phyloP scores from a whole-genome alignment of 2,797 vertebrate genomes.

The Champsocephalus gunnari region DNA sequence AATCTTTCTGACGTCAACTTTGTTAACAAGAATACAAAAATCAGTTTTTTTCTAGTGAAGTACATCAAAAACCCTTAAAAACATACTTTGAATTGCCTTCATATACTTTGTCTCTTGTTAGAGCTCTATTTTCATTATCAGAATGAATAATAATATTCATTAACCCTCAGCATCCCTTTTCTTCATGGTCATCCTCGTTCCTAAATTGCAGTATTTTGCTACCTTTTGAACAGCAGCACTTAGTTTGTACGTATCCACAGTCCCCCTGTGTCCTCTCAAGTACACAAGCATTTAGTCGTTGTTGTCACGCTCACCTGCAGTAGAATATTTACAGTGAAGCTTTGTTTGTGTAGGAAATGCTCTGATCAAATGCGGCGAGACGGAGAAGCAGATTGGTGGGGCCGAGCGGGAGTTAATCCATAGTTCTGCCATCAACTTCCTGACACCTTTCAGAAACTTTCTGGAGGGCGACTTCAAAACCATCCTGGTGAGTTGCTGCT shows the following conservation, averaged over 20 bases:
- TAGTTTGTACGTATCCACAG: not conserved
- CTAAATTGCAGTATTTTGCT: not conserved
- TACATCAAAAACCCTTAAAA: too few species aligned
- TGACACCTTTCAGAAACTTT: conserved; percentile 97
- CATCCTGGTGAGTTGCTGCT: conserved; percentile 90
- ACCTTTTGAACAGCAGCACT: not conserved
- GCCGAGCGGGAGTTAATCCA: conserved; percentile 97
- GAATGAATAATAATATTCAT: too few species aligned
- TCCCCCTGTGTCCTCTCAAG: not conserved
- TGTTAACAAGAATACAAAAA: too few species aligned
- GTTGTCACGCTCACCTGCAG: not conserved
- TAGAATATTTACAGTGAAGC: conserved; percentile 12
- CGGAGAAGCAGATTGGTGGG: conserved; percentile 94
- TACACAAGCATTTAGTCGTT: not conserved
- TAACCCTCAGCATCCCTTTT: too few species aligned
- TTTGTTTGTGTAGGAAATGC: conserved; percentile 89
- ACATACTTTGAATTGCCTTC: too few species aligned
- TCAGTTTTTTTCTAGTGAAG: too few species aligned
- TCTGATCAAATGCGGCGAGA: conserved; percentile 97
- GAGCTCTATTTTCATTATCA: too few species aligned
- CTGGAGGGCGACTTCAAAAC: conserved; percentile 99
- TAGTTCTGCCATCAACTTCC: conserved; percentile 95
- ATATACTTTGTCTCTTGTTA: too few species aligned
- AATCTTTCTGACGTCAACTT: too few species aligned
- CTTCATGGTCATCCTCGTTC: not conserved